A percentile compares a stretch with the other conserved stretches of the same genome.
Evolutionary conservation across 2,888 invertebrate genomes (phyloP).

Genomic region (Camponotus fellah): DNA sequence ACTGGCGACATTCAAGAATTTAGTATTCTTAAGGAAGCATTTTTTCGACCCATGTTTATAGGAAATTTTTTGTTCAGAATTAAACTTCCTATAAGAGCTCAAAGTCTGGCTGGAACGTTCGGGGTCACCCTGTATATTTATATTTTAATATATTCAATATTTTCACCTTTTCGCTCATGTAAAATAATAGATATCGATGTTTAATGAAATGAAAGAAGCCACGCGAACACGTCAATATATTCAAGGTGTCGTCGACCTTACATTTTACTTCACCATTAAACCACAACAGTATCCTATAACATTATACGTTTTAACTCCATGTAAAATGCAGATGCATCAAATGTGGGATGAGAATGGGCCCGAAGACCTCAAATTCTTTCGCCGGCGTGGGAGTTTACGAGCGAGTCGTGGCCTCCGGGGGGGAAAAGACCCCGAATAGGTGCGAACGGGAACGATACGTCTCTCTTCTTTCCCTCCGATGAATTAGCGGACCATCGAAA

Average conservation of each 20-base stretch:
- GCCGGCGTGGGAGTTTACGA: slow-evolving; percentile 64
- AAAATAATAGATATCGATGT: neutral
- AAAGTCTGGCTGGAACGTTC: too few relatives aligned
- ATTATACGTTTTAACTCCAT: slow-evolving; percentile 9
- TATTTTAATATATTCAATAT: neutral
- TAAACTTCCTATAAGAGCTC: too few relatives aligned
- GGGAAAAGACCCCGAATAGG: slow-evolving; percentile 45
- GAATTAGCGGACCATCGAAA: neutral
- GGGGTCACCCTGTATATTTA: neutral
- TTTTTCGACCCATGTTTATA: too few relatives aligned
- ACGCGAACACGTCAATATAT: neutral
- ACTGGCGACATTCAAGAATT: too few relatives aligned
- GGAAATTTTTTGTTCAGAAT: too few relatives aligned
- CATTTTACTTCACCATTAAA: neutral
- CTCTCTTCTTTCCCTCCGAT: neutral
- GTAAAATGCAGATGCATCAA: slow-evolving; percentile 35
- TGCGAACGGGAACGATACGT: slow-evolving; percentile 60
- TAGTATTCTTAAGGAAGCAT: too few relatives aligned
- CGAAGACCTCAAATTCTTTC: slow-evolving; percentile 37
- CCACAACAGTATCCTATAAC: neutral
- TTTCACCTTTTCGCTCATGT: neutral
- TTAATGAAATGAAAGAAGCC: neutral
- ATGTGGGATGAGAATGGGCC: slow-evolving; percentile 32
- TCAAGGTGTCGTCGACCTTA: neutral
- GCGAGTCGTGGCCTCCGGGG: slow-evolving; percentile 57